phyloP scores from a whole-genome alignment of 2,113 vertebrate species.

The Dasypus novemcinctus region DNA sequence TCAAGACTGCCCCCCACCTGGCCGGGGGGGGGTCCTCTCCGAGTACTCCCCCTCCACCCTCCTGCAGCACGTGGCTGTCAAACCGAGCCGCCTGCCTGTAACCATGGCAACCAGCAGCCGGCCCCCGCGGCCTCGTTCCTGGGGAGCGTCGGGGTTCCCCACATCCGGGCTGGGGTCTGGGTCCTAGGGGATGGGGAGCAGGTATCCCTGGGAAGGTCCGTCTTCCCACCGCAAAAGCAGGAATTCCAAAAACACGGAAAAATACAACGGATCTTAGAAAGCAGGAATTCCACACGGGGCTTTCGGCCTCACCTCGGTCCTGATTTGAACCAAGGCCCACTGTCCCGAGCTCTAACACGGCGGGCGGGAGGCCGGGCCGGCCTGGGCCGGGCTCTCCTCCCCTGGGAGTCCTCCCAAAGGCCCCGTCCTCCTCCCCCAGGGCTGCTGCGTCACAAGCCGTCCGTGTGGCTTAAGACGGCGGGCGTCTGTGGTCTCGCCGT shows the following conservation, averaged over 20 bases:
- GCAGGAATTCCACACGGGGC: not conserved
- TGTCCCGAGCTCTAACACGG: no score
- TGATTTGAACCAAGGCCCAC: not conserved
- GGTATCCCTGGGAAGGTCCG: not conserved
- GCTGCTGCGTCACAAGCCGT: no score
- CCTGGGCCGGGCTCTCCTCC: not conserved
- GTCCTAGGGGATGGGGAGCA: not conserved
- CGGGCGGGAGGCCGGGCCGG: no score
- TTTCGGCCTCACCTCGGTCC: not conserved
- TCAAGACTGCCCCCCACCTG: not conserved
- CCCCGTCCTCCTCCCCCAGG: no score
- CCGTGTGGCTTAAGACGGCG: no score
- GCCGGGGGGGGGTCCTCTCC: not conserved
- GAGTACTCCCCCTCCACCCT: no score
- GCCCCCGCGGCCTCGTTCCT: not conserved
- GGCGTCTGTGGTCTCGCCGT: no score
- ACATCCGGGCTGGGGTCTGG: not conserved
- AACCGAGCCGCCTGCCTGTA: not conserved
- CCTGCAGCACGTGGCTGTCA: no score
- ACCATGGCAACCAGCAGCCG: not conserved
- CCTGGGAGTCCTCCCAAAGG: no score
- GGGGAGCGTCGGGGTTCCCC: not conserved
- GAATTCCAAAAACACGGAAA: no score
- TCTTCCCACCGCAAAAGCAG: no score
- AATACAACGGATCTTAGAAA: not conserved